Conservation (phyloP, 2,113 vertebrate genomes). For the Micronycteris hirsuta region DNA sequence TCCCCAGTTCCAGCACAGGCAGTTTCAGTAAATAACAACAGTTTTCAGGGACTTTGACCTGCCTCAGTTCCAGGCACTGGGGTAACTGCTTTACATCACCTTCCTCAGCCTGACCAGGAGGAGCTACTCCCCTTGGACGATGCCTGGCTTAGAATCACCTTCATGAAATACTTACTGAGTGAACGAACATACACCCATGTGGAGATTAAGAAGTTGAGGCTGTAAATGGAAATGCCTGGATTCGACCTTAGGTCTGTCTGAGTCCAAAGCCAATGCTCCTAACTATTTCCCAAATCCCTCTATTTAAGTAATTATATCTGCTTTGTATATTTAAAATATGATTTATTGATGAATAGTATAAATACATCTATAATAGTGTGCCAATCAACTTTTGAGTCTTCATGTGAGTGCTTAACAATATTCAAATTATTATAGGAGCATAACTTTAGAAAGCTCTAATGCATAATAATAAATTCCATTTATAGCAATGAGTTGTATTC, state of each 20-base stretch:
- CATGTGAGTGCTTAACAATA: neutral
- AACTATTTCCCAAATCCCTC: neutral
- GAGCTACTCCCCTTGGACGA: too few species aligned
- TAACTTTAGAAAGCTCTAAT: neutral
- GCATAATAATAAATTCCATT: neutral
- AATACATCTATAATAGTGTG: neutral
- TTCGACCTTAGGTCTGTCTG: neutral
- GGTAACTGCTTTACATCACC: neutral
- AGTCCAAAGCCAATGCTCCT: neutral
- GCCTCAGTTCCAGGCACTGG: accelerated
- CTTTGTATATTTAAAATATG: neutral
- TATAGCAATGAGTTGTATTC: neutral
- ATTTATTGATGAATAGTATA: neutral
- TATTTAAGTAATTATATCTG: neutral
- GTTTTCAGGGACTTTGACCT: too few species aligned
- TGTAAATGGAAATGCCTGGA: neutral
- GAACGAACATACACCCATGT: neutral
- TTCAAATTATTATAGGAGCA: neutral
- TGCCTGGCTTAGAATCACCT: neutral
- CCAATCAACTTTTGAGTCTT: neutral
- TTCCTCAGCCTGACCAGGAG: neutral
- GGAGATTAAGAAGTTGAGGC: neutral
- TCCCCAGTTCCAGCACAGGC: neutral
- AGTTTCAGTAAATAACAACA: neutral
- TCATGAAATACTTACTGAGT: neutral